phyloP scores from a whole-genome alignment of 1,140 invertebrate species.

The Leptonema lineaticorne region DNA sequence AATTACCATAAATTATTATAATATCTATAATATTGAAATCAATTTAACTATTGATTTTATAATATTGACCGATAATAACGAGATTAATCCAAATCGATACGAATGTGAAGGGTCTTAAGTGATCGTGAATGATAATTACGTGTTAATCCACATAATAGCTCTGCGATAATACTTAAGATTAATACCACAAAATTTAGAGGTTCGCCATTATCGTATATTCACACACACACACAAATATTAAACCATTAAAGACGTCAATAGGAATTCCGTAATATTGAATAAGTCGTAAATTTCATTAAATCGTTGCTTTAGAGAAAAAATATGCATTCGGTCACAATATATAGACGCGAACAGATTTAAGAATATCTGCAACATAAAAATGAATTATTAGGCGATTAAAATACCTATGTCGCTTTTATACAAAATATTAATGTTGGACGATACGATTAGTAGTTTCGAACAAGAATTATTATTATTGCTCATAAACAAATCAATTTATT shows the following conservation, averaged over 20 bases:
- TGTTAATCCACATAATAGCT: not conserved
- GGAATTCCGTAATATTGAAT: not conserved
- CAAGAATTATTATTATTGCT: too few species aligned
- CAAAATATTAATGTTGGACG: too few species aligned
- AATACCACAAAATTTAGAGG: not conserved
- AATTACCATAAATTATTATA: too few species aligned
- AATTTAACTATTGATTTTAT: too few species aligned
- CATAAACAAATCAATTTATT: too few species aligned
- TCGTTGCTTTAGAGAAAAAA: not conserved
- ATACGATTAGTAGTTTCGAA: too few species aligned
- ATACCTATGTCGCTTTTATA: too few species aligned
- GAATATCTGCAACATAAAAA: conserved; percentile 3
- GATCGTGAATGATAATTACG: conserved; percentile 5
- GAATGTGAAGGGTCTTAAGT: conserved; percentile 3
- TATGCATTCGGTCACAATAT: too few species aligned
- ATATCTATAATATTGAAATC: too few species aligned
- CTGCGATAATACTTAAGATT: conserved; percentile 10
- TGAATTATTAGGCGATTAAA: not conserved
- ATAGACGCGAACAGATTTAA: not conserved
- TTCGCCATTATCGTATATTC: not conserved
- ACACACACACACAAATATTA: not conserved
- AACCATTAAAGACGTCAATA: not conserved
- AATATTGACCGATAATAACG: not conserved
- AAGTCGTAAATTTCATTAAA: not conserved
- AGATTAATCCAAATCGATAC: not conserved